Evolutionary conservation across 2,113 vertebrate genomes (phyloP), one percentile per base, ranked within the genome.

Genomic region (Alexandromys fortis): DNA sequence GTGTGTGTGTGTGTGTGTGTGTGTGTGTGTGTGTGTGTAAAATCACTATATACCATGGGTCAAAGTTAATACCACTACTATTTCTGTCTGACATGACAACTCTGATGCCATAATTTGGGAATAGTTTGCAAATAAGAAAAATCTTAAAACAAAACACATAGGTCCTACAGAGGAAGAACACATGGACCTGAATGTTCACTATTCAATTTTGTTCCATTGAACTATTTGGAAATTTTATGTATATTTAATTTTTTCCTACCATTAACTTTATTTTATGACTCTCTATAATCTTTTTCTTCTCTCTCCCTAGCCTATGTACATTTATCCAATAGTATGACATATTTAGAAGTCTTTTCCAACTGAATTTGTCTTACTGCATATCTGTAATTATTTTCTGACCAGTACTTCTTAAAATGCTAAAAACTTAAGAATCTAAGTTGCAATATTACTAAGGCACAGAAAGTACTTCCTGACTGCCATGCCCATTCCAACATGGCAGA

Each of bases 181-280:
- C 9, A 42, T 42, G 21, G 2, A 1, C 7, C n/a, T 72, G n/a
- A 72, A 16, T 38, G 10, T 73, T 73, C 9, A 11, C 19, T 0
- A 22, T 73, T 24, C 9, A 38, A 22, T 73, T 35, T 38, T 73
- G n/a, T 73, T 7, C 9, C n/a, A 73, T 5, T 42, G n/a, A 42
- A 73, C 38, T 38, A 42, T 73, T 42, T 42, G 19, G 2, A 73
- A 24, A 73, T 73, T 12, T 38, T 22, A 24, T 73, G 19, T 73
- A 38, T 42, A 73, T 42, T 24, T 24, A 73, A 2, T 4, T 42
- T 73, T 38, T 22, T 73, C 22, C 72, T 42, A 9, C 38, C 21
- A 55, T 58, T 58, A 58, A 19, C 55, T 58, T 19, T 58, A 58
- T 58, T 19, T 19, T 58, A 58, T 58, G 55, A 58, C 55, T 58